Base-by-base conservation (phyloP, 2,888 invertebrate species). In the Nephrotoma flavescens region DNA sequence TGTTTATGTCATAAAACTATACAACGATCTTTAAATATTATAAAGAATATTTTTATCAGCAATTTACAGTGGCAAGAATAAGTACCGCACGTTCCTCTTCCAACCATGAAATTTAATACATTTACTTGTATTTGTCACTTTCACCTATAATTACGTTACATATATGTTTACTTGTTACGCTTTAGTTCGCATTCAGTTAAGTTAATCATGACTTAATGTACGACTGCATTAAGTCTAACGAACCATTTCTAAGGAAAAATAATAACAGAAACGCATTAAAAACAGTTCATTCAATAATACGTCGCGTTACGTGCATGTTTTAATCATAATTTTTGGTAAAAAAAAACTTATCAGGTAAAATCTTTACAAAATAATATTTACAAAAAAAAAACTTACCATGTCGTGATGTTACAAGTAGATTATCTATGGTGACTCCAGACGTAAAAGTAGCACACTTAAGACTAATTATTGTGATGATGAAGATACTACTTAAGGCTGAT, bases 401-500 rank as follows among this genome's bases (percentile, higher is more conserved):
- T 89, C 91, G 89, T 31, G 90, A 90, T 47, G 91, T 90, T 85
- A 91, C 91, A 88, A 91, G 89, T 88, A 91, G 91, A 88, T 91
- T 91, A 88, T 91, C 91, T 89, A 91, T 91, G 15, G 90, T 91
- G 87, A 91, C 85, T 15, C 86, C 86, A 85, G 42, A n/a, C 42
- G 52, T 85, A 86, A 57, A 47, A 41, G 57, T 57, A 85, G 87
- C 87, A 87, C 84, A 84, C 31, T 19, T 71, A 71, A 71, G 19
- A 71, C 71, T 71, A 71, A 71, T 71, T 71, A 71, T 71, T 19
- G 31, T 71, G 71, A 71, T 71, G 31, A 71, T 71, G 71, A 71
- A 31, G 71, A 31, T 71, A 71, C 71, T 71, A 71, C 71, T 71
- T 71, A 71, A 9, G 31, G 71, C 31, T 31, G 12, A 31, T 31